Percentiles rank a stretch among this genome's conserved stretches.
Conservation (phyloP, 2,888 invertebrate species). For the Auanema sp. region DNA sequence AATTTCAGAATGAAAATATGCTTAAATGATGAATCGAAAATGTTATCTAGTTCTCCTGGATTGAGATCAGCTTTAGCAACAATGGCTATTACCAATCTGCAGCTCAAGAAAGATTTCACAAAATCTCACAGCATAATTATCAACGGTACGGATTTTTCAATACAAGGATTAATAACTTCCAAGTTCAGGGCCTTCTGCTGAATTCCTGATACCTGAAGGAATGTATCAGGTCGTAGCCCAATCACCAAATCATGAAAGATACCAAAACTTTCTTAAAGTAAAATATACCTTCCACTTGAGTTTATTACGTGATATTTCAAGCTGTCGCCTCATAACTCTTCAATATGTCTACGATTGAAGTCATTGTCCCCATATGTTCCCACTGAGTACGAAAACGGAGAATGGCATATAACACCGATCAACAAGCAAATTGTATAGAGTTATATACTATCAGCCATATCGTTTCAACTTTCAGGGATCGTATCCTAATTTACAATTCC, state of each 20-base stretch:
- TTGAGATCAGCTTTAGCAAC: constrained; percentile 7
- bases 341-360: constrained; percentile 10
- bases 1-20: constrained; percentile 6
- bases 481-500: constrained; percentile 13
- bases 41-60: background rate
- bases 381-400: background rate
- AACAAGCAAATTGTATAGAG: background rate
- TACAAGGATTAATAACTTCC: background rate
- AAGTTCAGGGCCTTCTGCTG: constrained; percentile 10
- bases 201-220: constrained; percentile 11
- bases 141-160: too few species aligned
- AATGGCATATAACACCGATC: background rate
- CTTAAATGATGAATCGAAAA: constrained; percentile 9
- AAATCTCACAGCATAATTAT: too few species aligned
- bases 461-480: background rate
- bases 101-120: constrained; percentile 5
- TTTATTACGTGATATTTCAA: background rate
- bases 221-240: constrained; percentile 11
- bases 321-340: constrained; percentile 16
- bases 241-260: constrained; percentile 11
- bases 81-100: constrained; percentile 11
- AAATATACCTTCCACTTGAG: background rate
- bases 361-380: background rate
- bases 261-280: constrained; percentile 11
- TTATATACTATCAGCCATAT: background rate